Evolutionary conservation across 2,797 vertebrate genomes (phyloP).

Genomic region (Denticeps clupeoides): DNA sequence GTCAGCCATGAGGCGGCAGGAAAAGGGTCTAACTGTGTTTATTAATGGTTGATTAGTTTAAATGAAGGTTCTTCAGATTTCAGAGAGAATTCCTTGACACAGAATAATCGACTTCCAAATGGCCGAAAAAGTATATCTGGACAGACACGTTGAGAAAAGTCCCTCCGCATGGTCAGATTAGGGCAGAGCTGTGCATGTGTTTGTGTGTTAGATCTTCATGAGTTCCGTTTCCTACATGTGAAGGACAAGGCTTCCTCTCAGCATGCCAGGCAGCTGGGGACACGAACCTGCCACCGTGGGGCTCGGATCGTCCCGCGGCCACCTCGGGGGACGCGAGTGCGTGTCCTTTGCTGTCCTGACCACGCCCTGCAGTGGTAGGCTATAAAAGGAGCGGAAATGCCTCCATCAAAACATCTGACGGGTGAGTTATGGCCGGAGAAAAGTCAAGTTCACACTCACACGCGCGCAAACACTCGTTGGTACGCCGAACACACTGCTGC

Average conservation of each 20-base stretch:
- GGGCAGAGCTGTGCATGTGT: neutral
- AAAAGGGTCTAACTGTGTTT: too few species aligned
- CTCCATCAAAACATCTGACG: conserved; percentile 1
- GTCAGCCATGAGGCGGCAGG: too few species aligned
- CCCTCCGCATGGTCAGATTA: too few species aligned
- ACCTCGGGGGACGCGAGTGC: neutral
- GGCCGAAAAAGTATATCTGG: too few species aligned
- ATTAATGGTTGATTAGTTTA: too few species aligned
- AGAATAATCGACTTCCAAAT: too few species aligned
- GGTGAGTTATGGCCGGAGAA: too few species aligned
- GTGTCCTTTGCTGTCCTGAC: conserved; percentile 27
- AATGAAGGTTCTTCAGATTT: too few species aligned
- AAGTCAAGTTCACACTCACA: conserved; percentile 8
- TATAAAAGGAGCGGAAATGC: conserved; percentile 27
- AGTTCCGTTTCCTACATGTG: neutral
- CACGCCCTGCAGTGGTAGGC: conserved; percentile 24
- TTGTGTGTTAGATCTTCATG: neutral
- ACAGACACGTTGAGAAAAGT: too few species aligned
- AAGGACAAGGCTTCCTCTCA: neutral
- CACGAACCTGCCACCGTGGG: too few species aligned
- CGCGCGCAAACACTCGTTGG: conserved; percentile 3
- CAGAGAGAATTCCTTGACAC: too few species aligned
- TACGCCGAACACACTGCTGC: neutral
- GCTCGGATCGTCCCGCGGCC: too few species aligned
- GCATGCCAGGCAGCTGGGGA: neutral